Conservation (phyloP, 2,888 invertebrate species). For the Xylota sylvarum region DNA sequence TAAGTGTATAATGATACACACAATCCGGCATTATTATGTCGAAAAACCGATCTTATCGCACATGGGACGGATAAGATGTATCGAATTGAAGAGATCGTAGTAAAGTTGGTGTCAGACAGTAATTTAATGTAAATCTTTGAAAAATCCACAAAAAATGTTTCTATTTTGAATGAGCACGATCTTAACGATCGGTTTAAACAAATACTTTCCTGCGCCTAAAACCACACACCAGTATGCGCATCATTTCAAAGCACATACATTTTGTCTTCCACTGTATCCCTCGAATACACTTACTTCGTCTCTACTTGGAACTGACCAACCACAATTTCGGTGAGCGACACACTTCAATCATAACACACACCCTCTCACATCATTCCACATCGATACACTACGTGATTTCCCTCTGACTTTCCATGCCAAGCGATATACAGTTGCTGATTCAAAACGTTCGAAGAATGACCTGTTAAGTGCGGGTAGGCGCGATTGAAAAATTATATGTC, state of each 20-base stretch:
- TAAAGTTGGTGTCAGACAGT: too few species aligned
- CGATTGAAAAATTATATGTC: conserved; percentile 20
- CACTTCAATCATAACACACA: conserved; percentile 20
- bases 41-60: too few species aligned
- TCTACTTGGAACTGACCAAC: conserved; percentile 65
- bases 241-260: not conserved
- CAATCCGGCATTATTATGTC: too few species aligned
- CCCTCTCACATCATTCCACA: not conserved
- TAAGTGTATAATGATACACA: too few species aligned
- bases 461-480: conserved; percentile 13
- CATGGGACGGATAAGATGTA: too few species aligned
- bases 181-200: too few species aligned
- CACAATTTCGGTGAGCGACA: conserved; percentile 48
- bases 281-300: conserved; percentile 21
- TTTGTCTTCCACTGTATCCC: conserved; percentile 56
- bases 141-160: not conserved
- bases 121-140: too few species aligned
- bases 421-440: not conserved
- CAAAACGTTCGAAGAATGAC: conserved; percentile 23
- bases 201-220: conserved; percentile 36
- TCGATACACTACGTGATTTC: conserved; percentile 28
- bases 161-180: conserved; percentile 4
- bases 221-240: conserved; percentile 1
- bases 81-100: too few species aligned
- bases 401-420: not conserved